phyloP scores from a whole-genome alignment of 2,797 vertebrate species.

The Chrosomus eos region DNA sequence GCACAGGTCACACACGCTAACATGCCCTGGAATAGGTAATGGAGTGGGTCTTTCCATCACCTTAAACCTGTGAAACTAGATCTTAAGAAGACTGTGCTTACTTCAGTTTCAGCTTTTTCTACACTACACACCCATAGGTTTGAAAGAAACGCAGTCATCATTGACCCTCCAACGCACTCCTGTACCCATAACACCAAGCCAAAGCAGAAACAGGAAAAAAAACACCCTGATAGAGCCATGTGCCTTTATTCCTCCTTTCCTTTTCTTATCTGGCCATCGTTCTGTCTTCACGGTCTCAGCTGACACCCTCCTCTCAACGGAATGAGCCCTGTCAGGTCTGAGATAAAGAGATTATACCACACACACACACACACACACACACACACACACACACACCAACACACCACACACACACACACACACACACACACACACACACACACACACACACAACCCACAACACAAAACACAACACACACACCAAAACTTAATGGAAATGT shows the following conservation, averaged over 20 bases:
- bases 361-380: too few species aligned
- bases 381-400: too few species aligned
- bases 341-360: conserved; percentile 41
- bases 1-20: not conserved
- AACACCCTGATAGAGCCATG: conserved; percentile 2
- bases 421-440: not conserved
- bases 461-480: conserved; percentile 1
- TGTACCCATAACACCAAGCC: not conserved
- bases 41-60: conserved; percentile 46
- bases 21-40: conserved; percentile 1
- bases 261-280: conserved; percentile 48
- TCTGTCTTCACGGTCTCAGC: conserved; percentile 23
- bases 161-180: not conserved
- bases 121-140: conserved; percentile 12
- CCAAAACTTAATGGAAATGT: conserved; percentile 16
- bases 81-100: conserved; percentile 18
- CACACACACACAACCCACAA: too few species aligned
- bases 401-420: conserved; percentile 3
- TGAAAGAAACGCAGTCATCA: not conserved
- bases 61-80: conserved; percentile 41
- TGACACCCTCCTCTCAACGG: conserved; percentile 36
- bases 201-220: not conserved
- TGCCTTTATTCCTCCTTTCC: conserved; percentile 15
- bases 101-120: conserved; percentile 9
- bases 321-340: conserved; percentile 55